phyloP scores from a whole-genome alignment of 2,797 vertebrate species.

The Nasua narica region DNA sequence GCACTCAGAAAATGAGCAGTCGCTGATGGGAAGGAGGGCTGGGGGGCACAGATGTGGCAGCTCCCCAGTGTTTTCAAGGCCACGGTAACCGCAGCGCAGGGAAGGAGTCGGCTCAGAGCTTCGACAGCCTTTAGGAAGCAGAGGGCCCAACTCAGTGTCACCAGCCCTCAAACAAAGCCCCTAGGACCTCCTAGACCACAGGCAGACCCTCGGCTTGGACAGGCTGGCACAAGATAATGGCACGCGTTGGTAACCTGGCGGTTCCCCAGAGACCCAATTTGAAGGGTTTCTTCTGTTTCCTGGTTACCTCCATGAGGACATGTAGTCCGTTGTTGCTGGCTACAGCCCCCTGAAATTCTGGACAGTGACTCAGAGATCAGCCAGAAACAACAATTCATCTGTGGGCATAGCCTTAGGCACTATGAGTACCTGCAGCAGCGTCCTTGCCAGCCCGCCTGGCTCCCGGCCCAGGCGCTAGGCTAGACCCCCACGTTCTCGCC shows the following conservation, averaged over 20 bases:
- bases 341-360: not conserved
- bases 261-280: not conserved
- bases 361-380: not conserved
- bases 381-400: not conserved
- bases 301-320: not conserved
- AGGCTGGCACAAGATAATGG: not conserved
- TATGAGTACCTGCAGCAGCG: not conserved
- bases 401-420: not conserved
- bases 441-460: not conserved
- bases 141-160: not conserved
- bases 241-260: not conserved
- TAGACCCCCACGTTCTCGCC: not conserved
- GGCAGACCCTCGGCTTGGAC: not conserved
- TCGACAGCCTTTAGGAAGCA: not conserved
- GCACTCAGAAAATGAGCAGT: not conserved
- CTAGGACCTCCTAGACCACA: not conserved
- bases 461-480: not conserved
- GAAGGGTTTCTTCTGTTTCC: not conserved
- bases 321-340: not conserved
- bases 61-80: not conserved
- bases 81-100: not conserved
- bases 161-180: not conserved
- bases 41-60: not conserved
- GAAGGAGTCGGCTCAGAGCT: not conserved
- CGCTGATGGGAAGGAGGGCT: not conserved